phyloP scores from a whole-genome alignment of 1,140 invertebrate species.

The Bombus affinis region DNA sequence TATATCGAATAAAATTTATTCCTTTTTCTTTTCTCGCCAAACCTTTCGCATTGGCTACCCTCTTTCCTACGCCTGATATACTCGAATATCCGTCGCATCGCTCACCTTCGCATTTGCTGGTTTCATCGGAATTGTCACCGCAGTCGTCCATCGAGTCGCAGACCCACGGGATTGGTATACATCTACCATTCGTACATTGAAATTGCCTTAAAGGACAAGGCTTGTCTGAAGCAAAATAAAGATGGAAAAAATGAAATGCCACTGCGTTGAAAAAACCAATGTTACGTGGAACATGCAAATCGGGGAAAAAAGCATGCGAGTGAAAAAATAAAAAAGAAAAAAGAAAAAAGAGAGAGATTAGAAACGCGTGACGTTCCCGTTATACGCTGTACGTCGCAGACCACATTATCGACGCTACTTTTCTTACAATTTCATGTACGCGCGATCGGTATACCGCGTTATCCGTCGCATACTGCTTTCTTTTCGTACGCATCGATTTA shows the following conservation, averaged over 20 bases:
- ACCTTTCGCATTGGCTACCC: neutral
- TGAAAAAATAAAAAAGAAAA: neutral
- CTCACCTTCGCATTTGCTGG: constrained; percentile 87
- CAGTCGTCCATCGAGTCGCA: constrained; percentile 92
- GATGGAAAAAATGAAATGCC: constrained; percentile 35
- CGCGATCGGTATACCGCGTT: neutral
- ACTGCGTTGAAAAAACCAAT: neutral
- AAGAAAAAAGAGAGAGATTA: neutral
- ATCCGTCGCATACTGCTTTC: neutral
- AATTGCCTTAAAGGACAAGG: constrained; percentile 89
- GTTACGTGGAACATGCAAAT: neutral
- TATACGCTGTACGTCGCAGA: too few species aligned
- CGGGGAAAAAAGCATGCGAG: neutral
- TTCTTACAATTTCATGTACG: neutral
- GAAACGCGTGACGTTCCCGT: neutral
- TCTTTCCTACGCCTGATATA: neutral
- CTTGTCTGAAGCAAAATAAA: constrained; percentile 71
- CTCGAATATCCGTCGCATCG: constrained; percentile 50
- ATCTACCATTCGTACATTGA: constrained; percentile 89
- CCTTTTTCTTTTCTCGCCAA: too few species aligned
- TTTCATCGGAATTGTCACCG: constrained; percentile 91
- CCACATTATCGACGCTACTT: neutral
- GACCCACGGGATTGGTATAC: constrained; percentile 91
- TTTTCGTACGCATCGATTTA: too few species aligned
- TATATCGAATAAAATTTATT: neutral